These are phyloP conservation scores for Tribolium castaneum DNA, from an alignment of 1,140 invertebrate genomes.

Conservation along the genomic window DNA sequence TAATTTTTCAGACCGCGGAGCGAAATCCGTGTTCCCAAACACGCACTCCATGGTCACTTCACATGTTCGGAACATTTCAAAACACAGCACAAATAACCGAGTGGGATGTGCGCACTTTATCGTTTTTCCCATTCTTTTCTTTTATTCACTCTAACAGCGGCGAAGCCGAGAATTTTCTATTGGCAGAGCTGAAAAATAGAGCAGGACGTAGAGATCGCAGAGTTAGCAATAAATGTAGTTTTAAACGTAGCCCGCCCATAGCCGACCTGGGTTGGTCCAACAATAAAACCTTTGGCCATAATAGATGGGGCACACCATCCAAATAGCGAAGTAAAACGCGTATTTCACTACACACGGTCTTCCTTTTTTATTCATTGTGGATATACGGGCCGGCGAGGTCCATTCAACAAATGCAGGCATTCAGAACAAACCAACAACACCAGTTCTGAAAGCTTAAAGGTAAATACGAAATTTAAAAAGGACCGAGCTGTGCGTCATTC, in stretches of 20 bases:
- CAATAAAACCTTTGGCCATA: slow-evolving; percentile 52
- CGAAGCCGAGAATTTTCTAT: slow-evolving; percentile 15
- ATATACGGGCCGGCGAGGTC: slow-evolving; percentile 26
- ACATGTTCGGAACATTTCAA: slow-evolving; percentile 25
- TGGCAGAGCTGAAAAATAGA: slow-evolving; percentile 32
- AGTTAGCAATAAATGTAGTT: slow-evolving; percentile 51
- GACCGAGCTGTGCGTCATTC: not conserved
- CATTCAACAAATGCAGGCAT: slow-evolving; percentile 37
- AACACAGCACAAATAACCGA: slow-evolving; percentile 28
- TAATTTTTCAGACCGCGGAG: not conserved
- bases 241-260: slow-evolving; percentile 49
- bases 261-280: slow-evolving; percentile 48
- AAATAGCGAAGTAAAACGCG: slow-evolving; percentile 44
- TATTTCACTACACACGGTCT: slow-evolving; percentile 39
- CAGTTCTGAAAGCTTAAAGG: slow-evolving; percentile 22
- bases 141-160: not conserved
- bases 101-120: slow-evolving; percentile 24
- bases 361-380: slow-evolving; percentile 42
- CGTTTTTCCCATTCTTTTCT: slow-evolving; percentile 15
- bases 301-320: slow-evolving; percentile 49
- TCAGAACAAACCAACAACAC: slow-evolving; percentile 33
- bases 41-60: slow-evolving; percentile 15
- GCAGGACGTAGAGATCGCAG: slow-evolving; percentile 30
- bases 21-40: slow-evolving; percentile 14
- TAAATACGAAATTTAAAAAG: slow-evolving; percentile 28